Evolutionary conservation across 2,797 vertebrate genomes (phyloP).

Genomic region (Takifugu ocellatus): DNA sequence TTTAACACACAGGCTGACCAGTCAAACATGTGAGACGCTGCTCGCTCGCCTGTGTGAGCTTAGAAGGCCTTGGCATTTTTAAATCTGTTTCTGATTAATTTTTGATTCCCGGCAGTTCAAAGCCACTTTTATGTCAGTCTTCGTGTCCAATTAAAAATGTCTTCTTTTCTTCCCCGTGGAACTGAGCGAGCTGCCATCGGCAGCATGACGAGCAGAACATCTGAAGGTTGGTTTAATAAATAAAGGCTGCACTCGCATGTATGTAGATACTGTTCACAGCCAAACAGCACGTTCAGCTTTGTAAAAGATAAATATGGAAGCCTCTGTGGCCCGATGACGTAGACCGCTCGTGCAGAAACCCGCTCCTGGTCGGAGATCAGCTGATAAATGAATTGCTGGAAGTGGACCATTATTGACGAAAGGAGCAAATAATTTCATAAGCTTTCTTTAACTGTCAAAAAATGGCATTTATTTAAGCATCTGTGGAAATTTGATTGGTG

Average conservation of each 20-base stretch:
- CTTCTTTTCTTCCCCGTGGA: slow-evolving; percentile 22
- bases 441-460: no score
- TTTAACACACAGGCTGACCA: slow-evolving; percentile 3
- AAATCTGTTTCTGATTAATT: slow-evolving; percentile 43
- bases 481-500: no score
- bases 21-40: slow-evolving; percentile 2
- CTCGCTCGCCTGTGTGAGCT: slow-evolving; percentile 1
- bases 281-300: slow-evolving; percentile 38
- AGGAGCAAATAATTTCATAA: no score
- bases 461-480: not conserved
- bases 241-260: slow-evolving; percentile 30
- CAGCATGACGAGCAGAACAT: slow-evolving; percentile 37
- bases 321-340: slow-evolving; percentile 43
- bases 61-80: slow-evolving; percentile 23
- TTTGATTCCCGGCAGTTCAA: slow-evolving; percentile 60
- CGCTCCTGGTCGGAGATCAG: no score
- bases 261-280: slow-evolving; percentile 37
- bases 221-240: slow-evolving; percentile 56
- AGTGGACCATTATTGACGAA: no score
- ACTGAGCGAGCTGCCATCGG: slow-evolving; percentile 25
- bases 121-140: slow-evolving; percentile 66
- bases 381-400: no score
- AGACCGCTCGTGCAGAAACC: slow-evolving; percentile 6
- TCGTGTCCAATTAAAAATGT: slow-evolving; percentile 66
- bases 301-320: slow-evolving; percentile 30